These are phyloP conservation scores for Catharus fuscescens DNA, from an alignment of 2,113 vertebrate species.

Conservation along the genomic window DNA sequence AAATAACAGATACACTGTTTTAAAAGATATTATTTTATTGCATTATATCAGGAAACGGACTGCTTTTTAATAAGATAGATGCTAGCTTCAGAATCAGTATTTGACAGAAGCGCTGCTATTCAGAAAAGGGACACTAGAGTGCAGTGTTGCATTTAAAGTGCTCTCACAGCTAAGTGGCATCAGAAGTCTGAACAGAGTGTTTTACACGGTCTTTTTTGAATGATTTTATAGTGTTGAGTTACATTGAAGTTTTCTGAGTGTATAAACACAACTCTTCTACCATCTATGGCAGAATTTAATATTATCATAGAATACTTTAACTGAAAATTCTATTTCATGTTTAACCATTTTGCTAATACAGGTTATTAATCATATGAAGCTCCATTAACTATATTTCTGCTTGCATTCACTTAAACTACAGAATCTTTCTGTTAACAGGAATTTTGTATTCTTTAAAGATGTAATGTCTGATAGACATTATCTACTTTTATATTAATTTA, in stretches of 20 bases:
- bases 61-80: neutral
- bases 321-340: neutral
- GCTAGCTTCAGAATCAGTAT: neutral
- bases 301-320: neutral
- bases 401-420: neutral
- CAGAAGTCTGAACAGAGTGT: neutral
- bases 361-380: neutral
- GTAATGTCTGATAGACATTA: neutral
- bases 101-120: neutral
- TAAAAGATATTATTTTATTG: neutral
- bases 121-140: constrained; percentile 57
- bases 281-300: neutral
- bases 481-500: neutral
- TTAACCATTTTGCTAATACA: neutral
- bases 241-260: neutral
- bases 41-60: neutral
- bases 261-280: neutral
- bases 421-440: neutral
- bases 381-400: neutral
- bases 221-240: neutral
- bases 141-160: constrained; percentile 44
- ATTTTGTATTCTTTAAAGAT: neutral
- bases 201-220: neutral
- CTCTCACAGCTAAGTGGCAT: fast-evolving
- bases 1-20: neutral